phyloP scores from a whole-genome alignment of 2,113 vertebrate genomes.

The Nycticryphes semicollaris region DNA sequence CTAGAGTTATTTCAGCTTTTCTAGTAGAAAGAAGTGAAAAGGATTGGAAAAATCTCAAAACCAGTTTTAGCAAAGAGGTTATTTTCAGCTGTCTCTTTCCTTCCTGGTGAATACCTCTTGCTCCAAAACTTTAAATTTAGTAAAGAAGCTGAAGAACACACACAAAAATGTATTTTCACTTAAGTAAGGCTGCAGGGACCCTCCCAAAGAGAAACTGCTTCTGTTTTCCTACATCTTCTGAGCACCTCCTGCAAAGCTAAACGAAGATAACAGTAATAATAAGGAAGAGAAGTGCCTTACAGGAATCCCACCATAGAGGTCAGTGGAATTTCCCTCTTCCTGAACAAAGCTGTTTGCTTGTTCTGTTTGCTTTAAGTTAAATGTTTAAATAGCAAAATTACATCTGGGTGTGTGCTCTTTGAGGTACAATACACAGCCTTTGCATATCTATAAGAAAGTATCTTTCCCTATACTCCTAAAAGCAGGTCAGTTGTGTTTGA shows the following conservation, averaged over 20 bases:
- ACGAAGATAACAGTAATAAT: neutral
- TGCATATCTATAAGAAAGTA: neutral
- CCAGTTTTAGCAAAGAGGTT: neutral
- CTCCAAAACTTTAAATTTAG: neutral
- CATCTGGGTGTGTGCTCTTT: neutral
- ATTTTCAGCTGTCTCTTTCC: neutral
- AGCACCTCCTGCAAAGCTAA: neutral
- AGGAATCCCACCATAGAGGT: neutral
- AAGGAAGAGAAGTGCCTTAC: neutral
- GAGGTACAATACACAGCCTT: neutral
- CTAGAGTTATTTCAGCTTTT: neutral
- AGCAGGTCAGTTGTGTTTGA: neutral
- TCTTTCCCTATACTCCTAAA: neutral
- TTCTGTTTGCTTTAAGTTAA: neutral
- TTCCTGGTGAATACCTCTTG: neutral
- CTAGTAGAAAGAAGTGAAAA: neutral
- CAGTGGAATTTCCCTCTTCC: neutral
- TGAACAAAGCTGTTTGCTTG: neutral
- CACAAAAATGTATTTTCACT: neutral
- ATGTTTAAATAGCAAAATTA: neutral
- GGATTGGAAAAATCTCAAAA: neutral
- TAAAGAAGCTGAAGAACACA: neutral
- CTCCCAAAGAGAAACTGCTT: neutral
- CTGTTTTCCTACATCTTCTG: neutral
- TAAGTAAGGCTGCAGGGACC: neutral